Conservation (phyloP, 2,797 vertebrate genomes). For the Limnodromus scolopaceus region DNA sequence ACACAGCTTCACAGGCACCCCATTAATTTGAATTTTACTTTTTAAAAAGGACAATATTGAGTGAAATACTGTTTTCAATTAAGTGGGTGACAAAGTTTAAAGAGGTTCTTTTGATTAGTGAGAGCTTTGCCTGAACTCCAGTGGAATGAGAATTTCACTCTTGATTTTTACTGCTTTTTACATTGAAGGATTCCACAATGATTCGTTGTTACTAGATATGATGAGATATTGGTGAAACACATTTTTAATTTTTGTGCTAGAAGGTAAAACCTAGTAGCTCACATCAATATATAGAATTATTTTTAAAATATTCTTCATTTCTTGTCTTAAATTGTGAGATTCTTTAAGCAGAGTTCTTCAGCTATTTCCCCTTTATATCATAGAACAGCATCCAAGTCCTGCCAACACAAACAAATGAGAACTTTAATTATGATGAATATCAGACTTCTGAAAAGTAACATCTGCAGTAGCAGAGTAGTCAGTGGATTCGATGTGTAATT, state of each 20-base stretch:
- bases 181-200: background rate
- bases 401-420: conserved; percentile 17
- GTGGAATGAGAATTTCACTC: background rate
- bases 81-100: background rate
- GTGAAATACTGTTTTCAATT: background rate
- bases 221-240: background rate
- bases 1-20: background rate
- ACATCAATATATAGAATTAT: background rate
- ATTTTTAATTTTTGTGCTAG: background rate
- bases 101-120: background rate
- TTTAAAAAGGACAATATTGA: background rate
- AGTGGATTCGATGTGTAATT: background rate
- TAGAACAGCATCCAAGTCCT: background rate
- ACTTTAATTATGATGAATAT: background rate
- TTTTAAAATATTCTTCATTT: background rate
- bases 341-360: background rate
- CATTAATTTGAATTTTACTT: background rate
- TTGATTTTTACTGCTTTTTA: background rate
- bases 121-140: background rate
- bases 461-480: background rate
- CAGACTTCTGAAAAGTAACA: background rate
- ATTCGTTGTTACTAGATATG: background rate
- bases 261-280: background rate
- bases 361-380: background rate
- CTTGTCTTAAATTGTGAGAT: background rate